These are phyloP conservation scores for Galeopsomyia nigrocyanea DNA, from an alignment of 2,888 invertebrate species.

Conservation along the genomic window DNA sequence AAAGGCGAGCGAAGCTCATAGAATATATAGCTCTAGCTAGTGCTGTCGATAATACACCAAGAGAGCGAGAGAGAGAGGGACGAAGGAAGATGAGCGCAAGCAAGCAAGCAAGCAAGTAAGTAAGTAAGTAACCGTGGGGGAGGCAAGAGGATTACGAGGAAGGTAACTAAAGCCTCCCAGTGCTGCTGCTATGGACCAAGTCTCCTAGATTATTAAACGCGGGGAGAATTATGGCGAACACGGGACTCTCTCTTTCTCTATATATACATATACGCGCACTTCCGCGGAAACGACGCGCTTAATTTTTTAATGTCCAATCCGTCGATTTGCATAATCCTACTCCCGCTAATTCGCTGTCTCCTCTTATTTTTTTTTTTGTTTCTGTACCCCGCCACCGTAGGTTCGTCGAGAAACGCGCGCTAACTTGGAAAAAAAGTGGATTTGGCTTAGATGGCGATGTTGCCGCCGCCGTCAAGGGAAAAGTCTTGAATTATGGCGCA, in stretches of 20 bases:
- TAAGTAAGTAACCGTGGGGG: not conserved
- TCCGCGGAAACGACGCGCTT: constrained; percentile 44
- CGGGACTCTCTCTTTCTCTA: not conserved
- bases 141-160: constrained; percentile 27
- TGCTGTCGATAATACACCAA: too few species aligned
- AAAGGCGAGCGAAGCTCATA: too few species aligned
- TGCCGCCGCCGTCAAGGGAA: not conserved
- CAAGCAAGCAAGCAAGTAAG: too few species aligned
- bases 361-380: not conserved
- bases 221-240: constrained; percentile 24
- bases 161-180: constrained; percentile 11
- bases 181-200: constrained; percentile 4
- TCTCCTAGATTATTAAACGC: constrained; percentile 43
- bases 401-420: not conserved
- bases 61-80: not conserved
- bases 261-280: constrained; percentile 1
- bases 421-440: constrained; percentile 4
- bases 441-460: not conserved
- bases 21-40: too few species aligned
- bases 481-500: constrained; percentile 16
- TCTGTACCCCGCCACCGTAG: not conserved
- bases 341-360: constrained; percentile 22
- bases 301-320: constrained; percentile 41
- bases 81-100: not conserved
- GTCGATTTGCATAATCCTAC: constrained; percentile 46